Base-by-base conservation (phyloP, 2,888 invertebrate genomes). In the Drymonia ruficornis region DNA sequence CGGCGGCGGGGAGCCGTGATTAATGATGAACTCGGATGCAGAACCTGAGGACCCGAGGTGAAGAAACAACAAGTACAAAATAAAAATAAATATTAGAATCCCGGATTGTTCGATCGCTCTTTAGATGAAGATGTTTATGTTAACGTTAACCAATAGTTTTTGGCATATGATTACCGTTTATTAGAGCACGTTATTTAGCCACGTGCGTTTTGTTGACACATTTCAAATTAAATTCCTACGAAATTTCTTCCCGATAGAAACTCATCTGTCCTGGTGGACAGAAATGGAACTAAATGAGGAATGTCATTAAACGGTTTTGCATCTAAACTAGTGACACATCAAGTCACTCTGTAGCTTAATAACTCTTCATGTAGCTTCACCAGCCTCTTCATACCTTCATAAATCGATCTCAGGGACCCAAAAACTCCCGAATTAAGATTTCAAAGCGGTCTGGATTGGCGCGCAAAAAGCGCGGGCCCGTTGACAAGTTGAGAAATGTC, bases 401-500 rank as follows among this genome's bases (percentile, higher is more conserved):
- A 87, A 87, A 90, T 89, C 76, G 63, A 62, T 56, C 47, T 59
- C n/a, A 50, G 53, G 49, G 70, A 63, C 63, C 68, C 78, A 85
- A 87, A 80, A 76, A 73, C 75, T 77, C 67, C 75, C 70, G 83
- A 88, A 92, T 92, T 91, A 87, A 92, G 91, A 89, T 89, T 91
- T 90, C 86, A 87, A 86, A 81, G 80, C 83, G 81, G 80, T 46
- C 29, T 42, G 80, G 74, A 78, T 76, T 72, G 69, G 70, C 69
- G 69, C 70, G 81, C 87, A 91, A 91, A 91, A 91, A 91, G 72
- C 80, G 70, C 78, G 73, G 78, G 70, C 72, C 71, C 59, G 74
- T 80, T 87, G 91, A 89, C 91, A 91, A 78, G 78, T 89, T 87
- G 89, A 89, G 84, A 89, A 88, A 92, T 87, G 86, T 86, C 84